These are phyloP conservation scores for Myathropa florea DNA, from an alignment of 2,888 invertebrate genomes.

Conservation along the genomic window DNA sequence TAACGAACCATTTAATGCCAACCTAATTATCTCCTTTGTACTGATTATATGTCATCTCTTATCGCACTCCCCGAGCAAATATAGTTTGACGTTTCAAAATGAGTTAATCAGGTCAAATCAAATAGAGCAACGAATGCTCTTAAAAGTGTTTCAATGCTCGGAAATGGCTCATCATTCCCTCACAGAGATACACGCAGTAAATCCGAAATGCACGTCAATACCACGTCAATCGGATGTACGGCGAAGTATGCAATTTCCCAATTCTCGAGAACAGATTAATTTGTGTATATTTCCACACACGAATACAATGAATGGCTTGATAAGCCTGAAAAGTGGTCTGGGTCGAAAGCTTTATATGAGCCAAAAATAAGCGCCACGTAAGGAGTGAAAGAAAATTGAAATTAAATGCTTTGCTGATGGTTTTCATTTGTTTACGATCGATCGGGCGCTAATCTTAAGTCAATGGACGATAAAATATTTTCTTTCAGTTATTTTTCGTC, in stretches of 20 bases:
- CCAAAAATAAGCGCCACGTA: neutral
- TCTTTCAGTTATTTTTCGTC: neutral
- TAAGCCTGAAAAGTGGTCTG: neutral
- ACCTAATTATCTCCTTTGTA: neutral
- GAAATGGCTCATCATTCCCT: neutral
- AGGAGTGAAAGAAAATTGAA: neutral
- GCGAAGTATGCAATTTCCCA: conserved; percentile 12
- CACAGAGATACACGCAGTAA: neutral
- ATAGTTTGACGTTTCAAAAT: neutral
- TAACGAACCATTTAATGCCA: neutral
- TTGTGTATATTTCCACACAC: neutral
- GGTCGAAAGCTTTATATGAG: neutral
- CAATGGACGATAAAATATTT: conserved; percentile 35
- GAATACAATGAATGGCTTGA: neutral
- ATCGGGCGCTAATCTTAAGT: conserved; percentile 29
- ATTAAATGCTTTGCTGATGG: conserved; percentile 1
- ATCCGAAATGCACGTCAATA: neutral
- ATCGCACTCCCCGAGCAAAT: neutral
- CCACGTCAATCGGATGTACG: neutral
- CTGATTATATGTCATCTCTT: neutral
- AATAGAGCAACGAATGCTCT: neutral
- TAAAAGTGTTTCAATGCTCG: neutral
- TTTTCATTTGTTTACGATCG: conserved; percentile 22
- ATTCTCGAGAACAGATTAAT: conserved; percentile 2
- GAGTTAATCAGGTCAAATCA: neutral